Evolutionary conservation across 2,888 invertebrate genomes (phyloP).

Genomic region (Cantharis lateralis): DNA sequence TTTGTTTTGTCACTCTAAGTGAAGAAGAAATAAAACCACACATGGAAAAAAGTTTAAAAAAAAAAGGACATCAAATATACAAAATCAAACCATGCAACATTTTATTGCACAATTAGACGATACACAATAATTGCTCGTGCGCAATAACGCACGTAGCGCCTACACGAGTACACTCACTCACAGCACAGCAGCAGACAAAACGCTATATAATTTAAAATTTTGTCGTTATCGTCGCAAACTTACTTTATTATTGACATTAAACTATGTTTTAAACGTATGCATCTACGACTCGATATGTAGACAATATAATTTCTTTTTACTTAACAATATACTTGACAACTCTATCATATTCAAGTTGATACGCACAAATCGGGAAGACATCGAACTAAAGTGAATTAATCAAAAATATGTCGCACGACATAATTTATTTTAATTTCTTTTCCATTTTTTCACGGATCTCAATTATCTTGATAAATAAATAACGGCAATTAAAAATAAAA

Average conservation of each 20-base stretch:
- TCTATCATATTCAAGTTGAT: constrained; percentile 40
- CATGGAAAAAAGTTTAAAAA: background rate
- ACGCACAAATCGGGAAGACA: constrained; percentile 52
- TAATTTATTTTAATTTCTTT: background rate
- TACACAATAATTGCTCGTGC: background rate
- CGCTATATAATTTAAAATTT: background rate
- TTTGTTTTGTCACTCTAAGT: constrained; percentile 1
- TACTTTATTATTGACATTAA: constrained; percentile 2
- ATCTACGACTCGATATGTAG: background rate
- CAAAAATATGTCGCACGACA: constrained; percentile 5
- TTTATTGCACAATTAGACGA: background rate
- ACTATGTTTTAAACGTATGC: background rate
- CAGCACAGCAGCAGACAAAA: background rate
- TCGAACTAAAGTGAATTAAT: constrained; percentile 47
- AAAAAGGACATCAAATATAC: background rate
- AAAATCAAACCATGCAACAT: background rate
- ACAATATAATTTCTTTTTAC: constrained; percentile 12
- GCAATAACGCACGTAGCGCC: background rate
- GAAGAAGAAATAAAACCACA: background rate
- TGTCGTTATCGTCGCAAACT: background rate
- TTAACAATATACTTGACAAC: constrained; percentile 25
- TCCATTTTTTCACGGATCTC: background rate
- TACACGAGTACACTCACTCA: background rate
- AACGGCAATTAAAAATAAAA: background rate
- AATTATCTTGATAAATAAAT: background rate